Evolutionary conservation across 2,797 vertebrate species (phyloP), one percentile per base, ranked within the genome.

Genomic region (Masticophis lateralis): DNA sequence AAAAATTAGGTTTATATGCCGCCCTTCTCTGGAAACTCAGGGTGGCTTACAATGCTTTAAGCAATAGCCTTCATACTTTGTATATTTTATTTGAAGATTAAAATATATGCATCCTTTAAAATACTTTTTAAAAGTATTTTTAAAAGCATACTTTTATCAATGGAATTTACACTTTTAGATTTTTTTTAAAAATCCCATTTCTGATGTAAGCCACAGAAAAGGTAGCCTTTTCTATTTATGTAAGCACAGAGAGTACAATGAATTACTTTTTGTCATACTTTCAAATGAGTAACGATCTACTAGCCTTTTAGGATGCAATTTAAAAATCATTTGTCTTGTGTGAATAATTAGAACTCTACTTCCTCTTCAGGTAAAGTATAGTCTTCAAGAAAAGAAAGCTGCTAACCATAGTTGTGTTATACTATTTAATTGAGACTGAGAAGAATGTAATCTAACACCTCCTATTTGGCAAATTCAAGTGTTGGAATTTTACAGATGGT

Each of bases 281-380:
- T 97, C 97, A 96, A 96, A 97, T 97, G 96, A 97, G 63, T 96
- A 97, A 98, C 96, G 96, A 90, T 91, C 96, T 96, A 95, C 94
- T 97, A 96, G 94, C 61, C 86, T 97, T 97, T 97, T 97, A 97
- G 96, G 95, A 96, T 89, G 47, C 96, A 97, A 97, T 98, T 98
- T 97, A 97, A 97, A 98, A 97, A 95, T 91, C 25, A 97, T 97
- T 98, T 97, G 96, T 97, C 97, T 97, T 90, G 91, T 63, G 94
- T 95, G 96, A 96, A 97, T 94, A 96, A 94, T 95, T 97, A 94
- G 93, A 96, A 96, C 93, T 93, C 91, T 96, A 96, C 96, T 97
- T 95, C 96, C 92, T 87, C 93, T 93, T 86, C 86, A 94, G 95
- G 91, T 94, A 96, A 28, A 91, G 55, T 25, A 89, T 43, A 91